phyloP scores from a whole-genome alignment of 2,113 vertebrate species.

The Fulmarus glacialis region DNA sequence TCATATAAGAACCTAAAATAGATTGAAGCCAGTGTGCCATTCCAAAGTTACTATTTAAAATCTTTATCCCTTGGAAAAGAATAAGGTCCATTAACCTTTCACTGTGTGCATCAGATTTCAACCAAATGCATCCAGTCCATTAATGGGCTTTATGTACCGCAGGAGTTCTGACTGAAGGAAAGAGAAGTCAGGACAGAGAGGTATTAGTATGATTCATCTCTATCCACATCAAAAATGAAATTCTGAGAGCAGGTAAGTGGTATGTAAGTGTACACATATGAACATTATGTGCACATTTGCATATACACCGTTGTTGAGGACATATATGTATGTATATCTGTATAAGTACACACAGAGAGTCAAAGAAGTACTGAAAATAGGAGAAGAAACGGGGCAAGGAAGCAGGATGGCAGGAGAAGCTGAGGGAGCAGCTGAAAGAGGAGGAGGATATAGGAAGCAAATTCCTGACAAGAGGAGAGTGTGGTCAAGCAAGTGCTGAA shows the following conservation, averaged over 20 bases:
- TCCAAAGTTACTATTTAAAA: slow-evolving; percentile 60
- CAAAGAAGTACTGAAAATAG: neutral
- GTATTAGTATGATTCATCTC: slow-evolving; percentile 2
- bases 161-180: slow-evolving; percentile 46
- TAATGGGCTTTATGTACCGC: slow-evolving; percentile 52
- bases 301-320: neutral
- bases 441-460: neutral
- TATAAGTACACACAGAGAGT: neutral
- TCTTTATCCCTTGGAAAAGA: slow-evolving; percentile 56
- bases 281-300: neutral
- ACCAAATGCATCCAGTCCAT: slow-evolving; percentile 54
- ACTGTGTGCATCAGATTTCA: slow-evolving; percentile 57
- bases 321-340: neutral
- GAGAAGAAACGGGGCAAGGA: neutral
- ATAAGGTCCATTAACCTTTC: slow-evolving; percentile 66
- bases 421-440: neutral
- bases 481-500: neutral
- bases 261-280: neutral
- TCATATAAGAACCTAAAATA: slow-evolving; percentile 65
- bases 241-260: neutral
- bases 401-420: neutral
- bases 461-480: neutral
- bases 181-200: neutral
- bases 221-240: neutral
- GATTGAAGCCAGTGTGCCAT: slow-evolving; percentile 56